Evolutionary conservation across 2,888 invertebrate genomes (phyloP).

Genomic region (Idaea biselata): DNA sequence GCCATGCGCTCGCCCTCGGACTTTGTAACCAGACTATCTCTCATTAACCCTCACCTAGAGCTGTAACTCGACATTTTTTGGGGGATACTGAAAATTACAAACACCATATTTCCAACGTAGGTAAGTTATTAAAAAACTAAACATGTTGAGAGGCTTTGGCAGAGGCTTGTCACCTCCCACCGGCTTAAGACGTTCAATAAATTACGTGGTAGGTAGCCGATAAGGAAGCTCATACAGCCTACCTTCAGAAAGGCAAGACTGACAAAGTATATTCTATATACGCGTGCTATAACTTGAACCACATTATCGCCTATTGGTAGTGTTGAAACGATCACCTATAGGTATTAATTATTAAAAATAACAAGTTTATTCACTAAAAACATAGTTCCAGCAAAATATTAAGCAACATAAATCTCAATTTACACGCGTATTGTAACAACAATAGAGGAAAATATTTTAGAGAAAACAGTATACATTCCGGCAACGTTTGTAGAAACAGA

Average conservation of each 20-base stretch:
- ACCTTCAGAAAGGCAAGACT: too few relatives aligned
- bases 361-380: background rate
- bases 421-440: slow-evolving; percentile 1
- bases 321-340: too few relatives aligned
- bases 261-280: too few relatives aligned
- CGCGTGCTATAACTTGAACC: too few relatives aligned
- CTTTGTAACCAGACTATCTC: slow-evolving; percentile 70
- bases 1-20: slow-evolving; percentile 49
- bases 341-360: background rate
- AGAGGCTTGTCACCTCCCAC: too few relatives aligned
- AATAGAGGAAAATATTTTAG: background rate
- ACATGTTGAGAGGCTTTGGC: too few relatives aligned
- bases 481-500: slow-evolving; percentile 1
- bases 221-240: too few relatives aligned
- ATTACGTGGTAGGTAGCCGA: too few relatives aligned
- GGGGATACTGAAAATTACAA: slow-evolving; percentile 27
- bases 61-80: slow-evolving; percentile 54
- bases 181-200: too few relatives aligned
- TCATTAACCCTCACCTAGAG: slow-evolving; percentile 64
- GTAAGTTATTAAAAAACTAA: too few relatives aligned
- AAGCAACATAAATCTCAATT: slow-evolving; percentile 1
- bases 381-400: background rate
- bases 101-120: background rate
- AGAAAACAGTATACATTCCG: background rate
- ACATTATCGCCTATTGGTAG: too few relatives aligned